phyloP scores from a whole-genome alignment of 2,888 invertebrate genomes.

The Dichetophora obliterata region DNA sequence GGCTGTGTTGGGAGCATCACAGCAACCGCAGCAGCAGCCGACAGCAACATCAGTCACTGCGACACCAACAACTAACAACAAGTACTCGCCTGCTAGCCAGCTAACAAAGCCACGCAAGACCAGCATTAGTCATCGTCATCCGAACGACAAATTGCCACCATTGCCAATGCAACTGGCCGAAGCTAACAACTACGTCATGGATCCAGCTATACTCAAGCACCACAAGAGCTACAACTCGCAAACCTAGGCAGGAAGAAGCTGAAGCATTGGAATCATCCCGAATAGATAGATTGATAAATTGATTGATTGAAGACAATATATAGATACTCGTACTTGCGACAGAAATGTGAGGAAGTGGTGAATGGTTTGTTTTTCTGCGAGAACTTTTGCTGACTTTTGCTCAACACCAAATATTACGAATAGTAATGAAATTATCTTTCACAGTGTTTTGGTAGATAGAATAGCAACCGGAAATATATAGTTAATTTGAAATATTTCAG shows the following conservation, averaged over 20 bases:
- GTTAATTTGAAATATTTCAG: background rate
- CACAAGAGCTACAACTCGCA: conserved; percentile 68
- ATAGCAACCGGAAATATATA: background rate
- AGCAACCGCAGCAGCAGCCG: conserved; percentile 45
- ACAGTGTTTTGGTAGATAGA: conserved; percentile 55
- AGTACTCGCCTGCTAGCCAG: conserved; percentile 56
- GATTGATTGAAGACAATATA: conserved; percentile 13
- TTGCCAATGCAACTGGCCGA: conserved; percentile 75
- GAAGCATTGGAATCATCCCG: background rate
- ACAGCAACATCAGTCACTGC: conserved; percentile 34
- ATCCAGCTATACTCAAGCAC: conserved; percentile 66
- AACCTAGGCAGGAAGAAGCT: conserved; percentile 48
- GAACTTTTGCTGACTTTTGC: background rate
- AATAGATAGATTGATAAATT: conserved; percentile 24
- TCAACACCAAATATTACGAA: conserved; percentile 52
- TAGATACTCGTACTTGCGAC: conserved; percentile 49
- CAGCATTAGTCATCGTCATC: conserved; percentile 78
- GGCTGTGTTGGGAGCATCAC: conserved; percentile 5
- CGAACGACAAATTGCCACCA: conserved; percentile 82
- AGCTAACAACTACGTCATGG: conserved; percentile 79
- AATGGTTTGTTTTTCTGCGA: background rate
- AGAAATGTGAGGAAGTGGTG: background rate
- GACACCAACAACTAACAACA: conserved; percentile 31
- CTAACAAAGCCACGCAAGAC: conserved; percentile 73
- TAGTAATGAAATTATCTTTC: conserved; percentile 55